phyloP scores from a whole-genome alignment of 2,113 vertebrate species.

The Puma concolor region DNA sequence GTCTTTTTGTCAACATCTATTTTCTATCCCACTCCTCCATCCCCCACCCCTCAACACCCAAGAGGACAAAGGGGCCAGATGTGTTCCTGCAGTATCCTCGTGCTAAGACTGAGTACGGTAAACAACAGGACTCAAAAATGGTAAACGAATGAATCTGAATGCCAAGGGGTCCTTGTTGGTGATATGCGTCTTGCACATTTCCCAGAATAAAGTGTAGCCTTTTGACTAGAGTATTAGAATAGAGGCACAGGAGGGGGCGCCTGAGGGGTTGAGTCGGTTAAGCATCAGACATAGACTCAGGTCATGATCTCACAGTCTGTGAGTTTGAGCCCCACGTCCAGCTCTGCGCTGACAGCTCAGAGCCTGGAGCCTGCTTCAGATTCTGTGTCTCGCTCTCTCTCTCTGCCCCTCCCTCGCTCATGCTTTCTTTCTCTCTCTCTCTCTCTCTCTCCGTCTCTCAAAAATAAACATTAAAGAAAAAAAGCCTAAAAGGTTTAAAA shows the following conservation, averaged over 20 bases:
- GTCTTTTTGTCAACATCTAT: neutral
- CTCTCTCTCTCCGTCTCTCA: too few species aligned
- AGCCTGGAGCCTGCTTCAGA: too few species aligned
- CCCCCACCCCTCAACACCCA: neutral
- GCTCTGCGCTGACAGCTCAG: too few species aligned
- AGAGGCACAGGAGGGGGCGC: neutral
- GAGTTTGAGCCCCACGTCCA: too few species aligned
- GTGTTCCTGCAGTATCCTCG: neutral
- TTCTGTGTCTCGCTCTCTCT: too few species aligned
- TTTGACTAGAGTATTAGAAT: neutral
- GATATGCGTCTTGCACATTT: neutral
- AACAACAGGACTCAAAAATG: neutral
- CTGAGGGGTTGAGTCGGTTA: too few species aligned
- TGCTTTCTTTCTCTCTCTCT: too few species aligned
- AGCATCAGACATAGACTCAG: too few species aligned
- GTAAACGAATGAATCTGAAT: neutral
- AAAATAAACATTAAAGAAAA: too few species aligned
- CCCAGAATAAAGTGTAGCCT: neutral
- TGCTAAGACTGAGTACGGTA: neutral
- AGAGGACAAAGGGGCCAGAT: neutral
- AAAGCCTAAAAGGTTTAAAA: too few species aligned
- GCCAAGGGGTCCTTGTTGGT: neutral
- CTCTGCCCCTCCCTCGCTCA: too few species aligned
- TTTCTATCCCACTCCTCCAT: neutral
- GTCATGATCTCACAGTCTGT: too few species aligned